phyloP scores from a whole-genome alignment of 92 coral and sea anemone genomes.

The Siderastrea siderea region DNA sequence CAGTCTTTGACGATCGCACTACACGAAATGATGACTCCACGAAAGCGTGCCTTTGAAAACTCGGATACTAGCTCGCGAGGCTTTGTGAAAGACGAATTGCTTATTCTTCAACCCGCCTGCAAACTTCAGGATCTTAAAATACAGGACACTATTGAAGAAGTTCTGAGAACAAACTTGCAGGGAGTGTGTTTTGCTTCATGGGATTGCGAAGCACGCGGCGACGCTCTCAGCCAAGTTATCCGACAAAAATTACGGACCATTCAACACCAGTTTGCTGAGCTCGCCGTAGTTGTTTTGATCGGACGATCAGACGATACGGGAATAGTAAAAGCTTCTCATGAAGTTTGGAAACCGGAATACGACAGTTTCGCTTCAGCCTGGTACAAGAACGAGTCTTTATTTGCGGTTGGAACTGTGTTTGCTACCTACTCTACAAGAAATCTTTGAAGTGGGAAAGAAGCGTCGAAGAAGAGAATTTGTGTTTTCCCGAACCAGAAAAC shows the following conservation, averaged over 20 bases:
- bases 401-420: constrained; percentile 90
- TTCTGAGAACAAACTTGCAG: constrained; percentile 69
- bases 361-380: constrained; percentile 93
- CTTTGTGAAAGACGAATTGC: constrained; percentile 41
- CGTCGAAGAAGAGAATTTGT: background rate
- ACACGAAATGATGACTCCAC: constrained; percentile 28
- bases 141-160: constrained; percentile 83
- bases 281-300: constrained; percentile 82
- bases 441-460: background rate
- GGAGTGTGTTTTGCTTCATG: constrained; percentile 74
- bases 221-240: constrained; percentile 78
- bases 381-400: constrained; percentile 84
- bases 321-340: constrained; percentile 87
- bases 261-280: constrained; percentile 53
- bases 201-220: constrained; percentile 88
- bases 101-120: constrained; percentile 92
- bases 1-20: background rate
- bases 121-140: constrained; percentile 87
- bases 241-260: constrained; percentile 62
- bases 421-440: constrained; percentile 67
- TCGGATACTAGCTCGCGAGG: background rate
- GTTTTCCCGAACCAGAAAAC: no score
- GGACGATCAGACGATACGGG: constrained; percentile 83
- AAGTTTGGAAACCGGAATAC: constrained; percentile 90
- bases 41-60: constrained; percentile 31